These are phyloP conservation scores for Galleria mellonella DNA, from an alignment of 1,140 invertebrate genomes.

Conservation along the genomic window DNA sequence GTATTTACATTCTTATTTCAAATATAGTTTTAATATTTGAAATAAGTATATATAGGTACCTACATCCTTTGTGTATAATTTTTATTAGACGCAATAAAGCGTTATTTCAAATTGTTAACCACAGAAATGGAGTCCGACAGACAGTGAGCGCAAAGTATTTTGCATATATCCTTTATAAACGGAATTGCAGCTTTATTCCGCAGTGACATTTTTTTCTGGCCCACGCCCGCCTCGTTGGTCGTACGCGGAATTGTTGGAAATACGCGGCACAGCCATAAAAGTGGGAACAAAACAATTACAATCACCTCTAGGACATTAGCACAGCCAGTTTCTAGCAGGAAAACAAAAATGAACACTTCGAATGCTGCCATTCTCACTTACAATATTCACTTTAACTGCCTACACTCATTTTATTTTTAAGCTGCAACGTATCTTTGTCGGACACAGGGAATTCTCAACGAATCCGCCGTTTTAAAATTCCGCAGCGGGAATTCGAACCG, in stretches of 20 bases:
- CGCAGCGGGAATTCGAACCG: neutral
- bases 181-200: neutral
- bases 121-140: neutral
- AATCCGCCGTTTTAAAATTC: conserved; percentile 4
- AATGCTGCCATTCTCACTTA: conserved; percentile 1
- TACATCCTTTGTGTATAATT: too few species aligned
- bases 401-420: conserved; percentile 37
- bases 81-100: too few species aligned
- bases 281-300: conserved; percentile 6
- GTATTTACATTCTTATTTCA: neutral
- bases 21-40: too few species aligned
- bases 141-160: neutral
- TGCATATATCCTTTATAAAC: neutral
- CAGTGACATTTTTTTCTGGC: neutral
- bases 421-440: conserved; percentile 16
- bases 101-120: too few species aligned
- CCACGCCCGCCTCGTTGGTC: neutral
- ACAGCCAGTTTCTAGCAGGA: neutral
- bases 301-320: neutral
- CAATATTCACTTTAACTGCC: conserved; percentile 24
- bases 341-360: conserved; percentile 1
- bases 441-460: conserved; percentile 24
- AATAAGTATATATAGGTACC: too few species aligned
- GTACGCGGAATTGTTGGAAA: too few species aligned
- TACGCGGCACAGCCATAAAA: neutral